A percentile compares a stretch with the other conserved stretches of the same genome.
Evolutionary conservation across 2,888 invertebrate genomes (phyloP).

Genomic region (Drosophila buzzatii): DNA sequence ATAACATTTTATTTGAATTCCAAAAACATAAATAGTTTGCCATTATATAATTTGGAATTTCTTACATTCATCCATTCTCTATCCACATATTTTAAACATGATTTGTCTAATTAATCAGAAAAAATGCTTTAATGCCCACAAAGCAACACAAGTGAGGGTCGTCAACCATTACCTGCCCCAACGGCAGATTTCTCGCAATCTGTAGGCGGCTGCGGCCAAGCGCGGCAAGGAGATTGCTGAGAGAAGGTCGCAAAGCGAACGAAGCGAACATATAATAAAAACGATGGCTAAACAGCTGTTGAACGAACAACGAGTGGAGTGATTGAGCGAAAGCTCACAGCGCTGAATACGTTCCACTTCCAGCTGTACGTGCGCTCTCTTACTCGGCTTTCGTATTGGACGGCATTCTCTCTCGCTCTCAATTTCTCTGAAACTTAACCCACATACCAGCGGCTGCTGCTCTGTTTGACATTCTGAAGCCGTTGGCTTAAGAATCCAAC

Average conservation of each 20-base stretch:
- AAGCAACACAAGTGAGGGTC: background rate
- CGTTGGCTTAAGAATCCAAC: conserved; percentile 34
- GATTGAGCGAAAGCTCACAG: conserved; percentile 33
- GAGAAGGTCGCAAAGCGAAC: conserved; percentile 12
- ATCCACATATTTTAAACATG: too few species aligned
- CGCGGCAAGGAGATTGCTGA: conserved; percentile 37
- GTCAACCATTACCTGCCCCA: conserved; percentile 76
- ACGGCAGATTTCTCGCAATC: conserved; percentile 40
- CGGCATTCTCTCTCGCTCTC: background rate
- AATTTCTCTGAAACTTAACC: conserved; percentile 46
- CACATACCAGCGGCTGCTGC: conserved; percentile 45
- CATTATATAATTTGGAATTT: background rate
- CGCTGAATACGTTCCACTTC: conserved; percentile 68
- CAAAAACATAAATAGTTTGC: background rate
- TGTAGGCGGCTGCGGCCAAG: conserved; percentile 41
- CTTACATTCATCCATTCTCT: background rate
- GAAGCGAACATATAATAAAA: background rate
- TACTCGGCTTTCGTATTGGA: background rate
- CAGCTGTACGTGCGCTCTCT: conserved; percentile 28
- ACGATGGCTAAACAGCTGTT: conserved; percentile 59
- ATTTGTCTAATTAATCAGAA: conserved; percentile 4
- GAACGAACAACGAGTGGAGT: conserved; percentile 19
- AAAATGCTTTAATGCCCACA: background rate
- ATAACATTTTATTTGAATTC: background rate
- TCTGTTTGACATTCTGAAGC: conserved; percentile 16